A percentile compares a stretch with the other conserved stretches of the same genome.
These are phyloP conservation scores for Sclerodermus sp. DNA, from an alignment of 2,888 invertebrate species.

Conservation along the genomic window DNA sequence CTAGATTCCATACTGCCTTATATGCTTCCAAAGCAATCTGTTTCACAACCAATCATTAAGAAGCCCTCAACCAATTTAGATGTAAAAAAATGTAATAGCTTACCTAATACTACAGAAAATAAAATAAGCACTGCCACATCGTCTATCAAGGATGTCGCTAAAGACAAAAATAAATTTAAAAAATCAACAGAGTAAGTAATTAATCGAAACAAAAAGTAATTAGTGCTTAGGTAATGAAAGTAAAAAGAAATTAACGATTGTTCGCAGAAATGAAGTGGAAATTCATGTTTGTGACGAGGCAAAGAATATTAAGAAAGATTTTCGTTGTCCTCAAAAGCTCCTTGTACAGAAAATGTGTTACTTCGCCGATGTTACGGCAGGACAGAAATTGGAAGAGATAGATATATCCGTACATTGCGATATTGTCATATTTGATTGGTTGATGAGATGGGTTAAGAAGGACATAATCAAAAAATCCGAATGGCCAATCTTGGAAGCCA, in stretches of 20 bases:
- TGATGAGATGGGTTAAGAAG: conserved; percentile 93
- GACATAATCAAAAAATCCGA: conserved; percentile 68
- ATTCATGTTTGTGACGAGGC: conserved; percentile 96
- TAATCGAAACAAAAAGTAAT: too few relatives aligned
- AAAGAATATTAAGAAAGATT: conserved; percentile 85
- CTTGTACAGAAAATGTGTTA: conserved; percentile 93
- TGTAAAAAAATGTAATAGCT: conserved; percentile 61
- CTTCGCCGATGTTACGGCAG: conserved; percentile 86
- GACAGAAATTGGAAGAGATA: conserved; percentile 83
- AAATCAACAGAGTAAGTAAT: conserved; percentile 41
- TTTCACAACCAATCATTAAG: conserved; percentile 63
- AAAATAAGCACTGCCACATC: conserved; percentile 21
- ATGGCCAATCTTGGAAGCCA: conserved; percentile 74
- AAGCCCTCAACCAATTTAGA: conserved; percentile 58
- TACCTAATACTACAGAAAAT: conserved; percentile 26
- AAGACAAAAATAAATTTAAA: conserved; percentile 44
- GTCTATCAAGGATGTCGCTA: conserved; percentile 28
- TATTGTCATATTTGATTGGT: conserved; percentile 93
- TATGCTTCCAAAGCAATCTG: conserved; percentile 66
- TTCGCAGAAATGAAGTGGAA: conserved; percentile 74
- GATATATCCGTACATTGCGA: conserved; percentile 98
- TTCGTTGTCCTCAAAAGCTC: conserved; percentile 83
- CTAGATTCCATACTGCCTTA: conserved; percentile 82
- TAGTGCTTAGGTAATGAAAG: conserved; percentile 2
- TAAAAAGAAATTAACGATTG: conserved; percentile 11